phyloP scores from a whole-genome alignment of 2,797 vertebrate genomes.

The Diplodus puntazzo region DNA sequence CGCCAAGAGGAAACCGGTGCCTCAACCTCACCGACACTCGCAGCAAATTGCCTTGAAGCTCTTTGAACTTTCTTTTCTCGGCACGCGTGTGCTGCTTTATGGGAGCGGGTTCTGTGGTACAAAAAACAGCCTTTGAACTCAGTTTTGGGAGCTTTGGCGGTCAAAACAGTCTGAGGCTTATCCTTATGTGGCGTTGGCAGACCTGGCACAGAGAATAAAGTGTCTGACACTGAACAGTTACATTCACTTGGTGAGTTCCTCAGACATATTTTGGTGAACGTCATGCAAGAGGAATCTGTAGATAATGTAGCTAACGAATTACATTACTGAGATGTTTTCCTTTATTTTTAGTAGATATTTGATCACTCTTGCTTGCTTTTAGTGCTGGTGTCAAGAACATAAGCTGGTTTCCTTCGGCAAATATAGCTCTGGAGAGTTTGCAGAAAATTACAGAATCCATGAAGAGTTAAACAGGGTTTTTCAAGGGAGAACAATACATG shows the following conservation, averaged over 20 bases:
- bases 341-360: background rate
- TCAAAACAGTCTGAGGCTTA: slow-evolving; percentile 60
- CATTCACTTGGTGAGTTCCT: slow-evolving; percentile 47
- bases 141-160: slow-evolving; percentile 47
- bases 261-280: slow-evolving; percentile 19
- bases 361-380: background rate
- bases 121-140: slow-evolving; percentile 49
- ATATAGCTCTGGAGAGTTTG: background rate
- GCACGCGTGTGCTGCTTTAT: slow-evolving; percentile 51
- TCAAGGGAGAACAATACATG: slow-evolving; percentile 26
- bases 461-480: slow-evolving; percentile 16
- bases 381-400: slow-evolving; percentile 12
- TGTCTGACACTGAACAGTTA: slow-evolving; percentile 37
- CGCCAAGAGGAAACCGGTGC: slow-evolving; percentile 32
- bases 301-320: background rate
- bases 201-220: slow-evolving; percentile 55
- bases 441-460: background rate
- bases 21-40: slow-evolving; percentile 35
- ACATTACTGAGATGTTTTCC: no score
- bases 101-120: slow-evolving; percentile 41
- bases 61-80: slow-evolving; percentile 58
- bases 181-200: slow-evolving; percentile 49
- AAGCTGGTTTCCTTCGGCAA: slow-evolving; percentile 10
- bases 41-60: slow-evolving; percentile 32
- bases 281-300: slow-evolving; percentile 5